phyloP scores from a whole-genome alignment of 1,140 invertebrate species.

The Zaprionus davidi region DNA sequence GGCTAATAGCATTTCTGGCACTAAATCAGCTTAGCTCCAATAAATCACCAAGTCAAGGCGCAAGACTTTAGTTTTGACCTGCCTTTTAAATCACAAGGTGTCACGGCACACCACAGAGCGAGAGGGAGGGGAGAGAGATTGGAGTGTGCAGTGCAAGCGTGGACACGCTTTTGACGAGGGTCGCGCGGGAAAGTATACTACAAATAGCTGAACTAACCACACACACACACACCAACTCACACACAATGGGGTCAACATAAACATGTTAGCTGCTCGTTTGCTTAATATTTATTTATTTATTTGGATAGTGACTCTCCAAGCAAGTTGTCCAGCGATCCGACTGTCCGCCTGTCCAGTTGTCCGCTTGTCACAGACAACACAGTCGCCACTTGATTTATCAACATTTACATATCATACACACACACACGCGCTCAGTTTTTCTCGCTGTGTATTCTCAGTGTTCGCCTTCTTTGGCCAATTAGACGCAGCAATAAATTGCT shows the following conservation, averaged over 20 bases:
- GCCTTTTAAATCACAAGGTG: slow-evolving; percentile 81
- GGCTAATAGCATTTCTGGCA: slow-evolving; percentile 56
- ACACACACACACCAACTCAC: neutral
- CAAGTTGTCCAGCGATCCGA: slow-evolving; percentile 39
- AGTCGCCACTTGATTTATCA: slow-evolving; percentile 73
- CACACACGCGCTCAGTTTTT: slow-evolving; percentile 23
- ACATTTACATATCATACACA: slow-evolving; percentile 67
- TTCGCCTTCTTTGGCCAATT: slow-evolving; percentile 59
- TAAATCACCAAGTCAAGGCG: slow-evolving; percentile 61
- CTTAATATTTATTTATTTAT: slow-evolving; percentile 78
- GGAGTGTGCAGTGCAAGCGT: slow-evolving; percentile 10
- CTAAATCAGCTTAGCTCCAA: slow-evolving; percentile 65
- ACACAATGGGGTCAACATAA: slow-evolving; percentile 54
- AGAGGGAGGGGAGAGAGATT: slow-evolving; percentile 1
- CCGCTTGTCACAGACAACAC: slow-evolving; percentile 72
- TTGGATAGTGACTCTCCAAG: slow-evolving; percentile 55
- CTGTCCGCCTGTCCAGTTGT: neutral
- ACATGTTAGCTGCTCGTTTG: slow-evolving; percentile 51
- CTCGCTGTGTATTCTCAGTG: neutral
- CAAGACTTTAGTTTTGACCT: slow-evolving; percentile 61
- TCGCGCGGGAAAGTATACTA: slow-evolving; percentile 53
- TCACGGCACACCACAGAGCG: slow-evolving; percentile 34
- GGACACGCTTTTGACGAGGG: slow-evolving; percentile 66
- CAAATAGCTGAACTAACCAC: slow-evolving; percentile 40
- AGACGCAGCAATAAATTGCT: slow-evolving; percentile 77